Evolutionary conservation across 2,797 vertebrate species (phyloP), one percentile per base, ranked within the genome.

Genomic region (Tokudaia muenninki): DNA sequence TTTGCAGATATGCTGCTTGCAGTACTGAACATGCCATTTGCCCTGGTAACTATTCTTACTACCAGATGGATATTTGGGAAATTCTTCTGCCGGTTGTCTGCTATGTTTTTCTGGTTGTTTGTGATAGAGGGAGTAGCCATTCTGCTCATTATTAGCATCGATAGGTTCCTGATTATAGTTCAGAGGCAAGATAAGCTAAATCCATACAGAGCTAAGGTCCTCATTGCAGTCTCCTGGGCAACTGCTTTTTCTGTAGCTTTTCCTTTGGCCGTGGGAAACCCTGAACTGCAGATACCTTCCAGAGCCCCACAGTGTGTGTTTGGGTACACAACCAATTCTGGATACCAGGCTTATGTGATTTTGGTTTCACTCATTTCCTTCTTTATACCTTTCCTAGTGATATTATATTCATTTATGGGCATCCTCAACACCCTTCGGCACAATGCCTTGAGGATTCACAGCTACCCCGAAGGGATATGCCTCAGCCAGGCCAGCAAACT

Each of bases 71-170:
- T 99, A 98, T 99, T 99, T 57, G 99, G 99, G 91, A 99, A 99
- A 52, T 94, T 98, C 50, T 99, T 99, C 97, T 99, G 99, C 95
- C 98, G 99, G 47, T 97, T 99, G 0, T 99, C 99, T 1, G 99
- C 99, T 96, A 99, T 99, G 99, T 99, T 99, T 93, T 99, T 99
- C 96, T 99, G 99, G 99, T 98, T 99, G 96, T 99, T 99, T 92
- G 99, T 99, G 92, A 99, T 99, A 89, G 99, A 99, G 91, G 99
- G 99, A 1, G 99, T 99, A 92, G 99, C 99, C n/a, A 99, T 99
- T 97, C 98, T 99, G 98, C 99, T 99, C 93, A 99, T 99, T 96
- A 99, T 99, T 98, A 99, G 99, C 97, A 99, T 99, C 4, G 99
- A 99, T 96, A 98, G 99, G 13, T 99, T 99, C 97, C 99, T 99